These are phyloP conservation scores for Lineus longissimus DNA, from an alignment of 1,140 invertebrate genomes.

Conservation along the genomic window DNA sequence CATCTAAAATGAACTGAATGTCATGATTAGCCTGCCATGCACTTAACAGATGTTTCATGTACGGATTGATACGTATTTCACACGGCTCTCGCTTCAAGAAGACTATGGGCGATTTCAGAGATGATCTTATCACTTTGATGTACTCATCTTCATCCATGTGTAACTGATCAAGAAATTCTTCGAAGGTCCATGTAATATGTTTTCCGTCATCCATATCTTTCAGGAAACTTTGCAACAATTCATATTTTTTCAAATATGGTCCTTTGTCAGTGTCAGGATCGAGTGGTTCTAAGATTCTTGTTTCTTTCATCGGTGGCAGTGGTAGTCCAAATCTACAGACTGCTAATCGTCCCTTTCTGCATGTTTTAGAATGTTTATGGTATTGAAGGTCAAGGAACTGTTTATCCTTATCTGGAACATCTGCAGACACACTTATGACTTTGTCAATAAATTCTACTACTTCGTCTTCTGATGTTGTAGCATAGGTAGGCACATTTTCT, in stretches of 20 bases:
- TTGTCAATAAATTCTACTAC: constrained; percentile 21
- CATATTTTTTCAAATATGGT: neutral
- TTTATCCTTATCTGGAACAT: neutral
- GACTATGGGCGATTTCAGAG: constrained; percentile 15
- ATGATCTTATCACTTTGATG: constrained; percentile 20
- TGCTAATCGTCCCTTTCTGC: constrained; percentile 18
- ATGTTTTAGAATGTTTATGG: constrained; percentile 24
- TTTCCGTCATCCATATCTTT: neutral
- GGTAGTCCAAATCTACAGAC: constrained; percentile 30
- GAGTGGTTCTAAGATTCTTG: constrained; percentile 18
- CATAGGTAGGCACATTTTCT: constrained; percentile 37
- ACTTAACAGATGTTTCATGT: constrained; percentile 15
- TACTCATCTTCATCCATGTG: constrained; percentile 19
- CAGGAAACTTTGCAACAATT: neutral
- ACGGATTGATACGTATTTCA: constrained; percentile 23
- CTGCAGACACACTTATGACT: constrained; percentile 16
- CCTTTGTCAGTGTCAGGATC: constrained; percentile 6
- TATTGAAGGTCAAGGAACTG: constrained; percentile 18
- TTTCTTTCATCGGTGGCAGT: constrained; percentile 17
- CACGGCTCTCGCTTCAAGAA: constrained; percentile 14
- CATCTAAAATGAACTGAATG: constrained; percentile 26
- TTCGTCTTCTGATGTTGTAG: neutral
- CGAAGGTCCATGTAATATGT: neutral
- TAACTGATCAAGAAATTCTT: constrained; percentile 15
- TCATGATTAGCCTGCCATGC: constrained; percentile 25